Base-by-base conservation (phyloP, 2,797 vertebrate species). In the Scyliorhinus canicula region DNA sequence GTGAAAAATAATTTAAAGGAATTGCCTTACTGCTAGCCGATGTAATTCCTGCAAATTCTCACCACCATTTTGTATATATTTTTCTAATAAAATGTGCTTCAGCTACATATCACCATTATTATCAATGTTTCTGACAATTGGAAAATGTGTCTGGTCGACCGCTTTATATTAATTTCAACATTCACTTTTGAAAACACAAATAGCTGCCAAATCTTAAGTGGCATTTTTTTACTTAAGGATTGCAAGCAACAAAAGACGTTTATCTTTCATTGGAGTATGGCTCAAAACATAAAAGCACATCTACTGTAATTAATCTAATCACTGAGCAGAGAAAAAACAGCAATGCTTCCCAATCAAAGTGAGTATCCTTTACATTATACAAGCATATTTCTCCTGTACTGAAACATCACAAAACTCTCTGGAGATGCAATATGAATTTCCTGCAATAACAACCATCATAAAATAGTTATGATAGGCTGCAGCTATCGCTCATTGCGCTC, bases 211-310 rank as follows among this genome's bases (percentile, higher is more conserved):
- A n/a, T 57, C 35, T 57, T 88, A 57, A 16, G 9, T 57, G 85
- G 52, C 50, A 57, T 16, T 57, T 88, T 57, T 88, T 57, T 31
- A 57, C 52, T 57, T 47, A 82, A 44, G 77, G 40, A 47, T 24
- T 55, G 85, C 14, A 88, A 57, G 3, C 85, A 88, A 14, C 52
- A 88, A 88, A 35, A 55, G 16, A 0, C 28, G 57, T 88, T 14
- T 4, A 88, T 88, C 52, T 88, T 88, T 28, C 50, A 57, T 14
- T 88, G 14, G 31, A 57, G 5, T 57, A 88, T 16, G 19, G 52
- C 50, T 55, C 84, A 52, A 35, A 86, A 86, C 84, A n/a, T 57
- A 57, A 88, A 88, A 88, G 85, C 52, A 57, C 52, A 88, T 57
- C 52, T 57, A 55, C 52, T 88, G 31, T 55, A 52, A 57, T 52